These are phyloP conservation scores for Tokudaia muenninki DNA, from an alignment of 2,797 vertebrate genomes.

Conservation along the genomic window DNA sequence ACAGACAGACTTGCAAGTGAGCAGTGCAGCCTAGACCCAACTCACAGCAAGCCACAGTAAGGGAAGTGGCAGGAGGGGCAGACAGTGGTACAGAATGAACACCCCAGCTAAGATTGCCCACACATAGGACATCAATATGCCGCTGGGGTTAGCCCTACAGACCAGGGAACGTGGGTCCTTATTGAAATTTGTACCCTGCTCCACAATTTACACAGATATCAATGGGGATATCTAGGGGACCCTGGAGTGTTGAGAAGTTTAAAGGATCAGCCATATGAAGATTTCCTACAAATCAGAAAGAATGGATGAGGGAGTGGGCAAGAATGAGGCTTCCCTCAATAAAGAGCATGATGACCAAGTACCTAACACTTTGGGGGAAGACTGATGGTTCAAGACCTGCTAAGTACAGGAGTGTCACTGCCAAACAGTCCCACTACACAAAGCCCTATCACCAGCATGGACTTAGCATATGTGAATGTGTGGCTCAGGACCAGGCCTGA, in stretches of 20 bases:
- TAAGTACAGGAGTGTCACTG: not conserved
- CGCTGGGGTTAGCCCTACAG: not conserved
- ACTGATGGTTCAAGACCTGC: not conserved
- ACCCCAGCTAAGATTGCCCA: not conserved
- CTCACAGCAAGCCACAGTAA: not conserved
- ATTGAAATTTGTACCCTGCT: not conserved
- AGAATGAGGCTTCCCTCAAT: not conserved
- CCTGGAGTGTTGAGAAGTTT: not conserved
- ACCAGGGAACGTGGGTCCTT: not conserved
- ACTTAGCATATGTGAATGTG: not conserved
- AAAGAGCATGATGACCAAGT: not conserved
- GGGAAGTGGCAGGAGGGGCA: not conserved
- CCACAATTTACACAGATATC: not conserved
- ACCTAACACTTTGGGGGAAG: too few species aligned
- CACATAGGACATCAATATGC: too few species aligned
- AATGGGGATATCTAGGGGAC: too few species aligned
- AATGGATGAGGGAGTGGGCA: not conserved
- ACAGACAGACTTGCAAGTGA: not conserved
- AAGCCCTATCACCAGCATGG: not conserved
- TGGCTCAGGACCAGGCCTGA: not conserved
- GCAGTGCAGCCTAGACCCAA: not conserved
- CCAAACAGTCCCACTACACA: too few species aligned
- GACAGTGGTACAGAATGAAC: too few species aligned
- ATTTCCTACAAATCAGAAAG: not conserved
- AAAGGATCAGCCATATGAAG: too few species aligned